Conservation (phyloP, 2,888 invertebrate species). For the Ophion slaviceki region DNA sequence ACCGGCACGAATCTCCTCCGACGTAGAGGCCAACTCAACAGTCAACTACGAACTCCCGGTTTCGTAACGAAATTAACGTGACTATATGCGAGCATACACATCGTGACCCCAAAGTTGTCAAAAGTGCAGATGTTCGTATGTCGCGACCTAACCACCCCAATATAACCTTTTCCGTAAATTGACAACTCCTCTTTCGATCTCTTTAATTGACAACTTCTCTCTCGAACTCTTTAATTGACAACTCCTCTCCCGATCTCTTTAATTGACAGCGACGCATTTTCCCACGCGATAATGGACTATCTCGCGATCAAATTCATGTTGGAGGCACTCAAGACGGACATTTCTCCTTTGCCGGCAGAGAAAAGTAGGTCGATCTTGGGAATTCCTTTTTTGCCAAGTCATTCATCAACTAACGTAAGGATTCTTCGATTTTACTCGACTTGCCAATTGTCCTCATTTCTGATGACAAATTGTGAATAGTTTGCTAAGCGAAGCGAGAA, state of each 20-base stretch:
- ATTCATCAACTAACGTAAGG: too few relatives aligned
- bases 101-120: slow-evolving; percentile 17
- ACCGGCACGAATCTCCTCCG: slow-evolving; percentile 12
- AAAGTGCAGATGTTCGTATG: not conserved
- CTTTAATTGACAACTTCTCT: not conserved
- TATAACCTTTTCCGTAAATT: not conserved
- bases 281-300: not conserved
- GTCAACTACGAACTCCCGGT: slow-evolving; percentile 39
- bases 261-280: not conserved
- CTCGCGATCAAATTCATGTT: not conserved
- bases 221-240: not conserved
- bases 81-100: not conserved
- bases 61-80: slow-evolving; percentile 46
- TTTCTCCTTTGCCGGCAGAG: not conserved
- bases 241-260: not conserved
- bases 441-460: too few relatives aligned
- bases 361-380: not conserved
- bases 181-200: not conserved
- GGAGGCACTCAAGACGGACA: not conserved
- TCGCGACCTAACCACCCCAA: not conserved
- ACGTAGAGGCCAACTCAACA: not conserved
- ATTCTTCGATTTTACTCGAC: too few relatives aligned
- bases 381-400: not conserved
- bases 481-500: not conserved
- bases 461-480: too few relatives aligned